Evolutionary conservation across 2,797 vertebrate species (phyloP), one percentile per base, ranked within the genome.

Genomic region (Carcharodon carcharias): DNA sequence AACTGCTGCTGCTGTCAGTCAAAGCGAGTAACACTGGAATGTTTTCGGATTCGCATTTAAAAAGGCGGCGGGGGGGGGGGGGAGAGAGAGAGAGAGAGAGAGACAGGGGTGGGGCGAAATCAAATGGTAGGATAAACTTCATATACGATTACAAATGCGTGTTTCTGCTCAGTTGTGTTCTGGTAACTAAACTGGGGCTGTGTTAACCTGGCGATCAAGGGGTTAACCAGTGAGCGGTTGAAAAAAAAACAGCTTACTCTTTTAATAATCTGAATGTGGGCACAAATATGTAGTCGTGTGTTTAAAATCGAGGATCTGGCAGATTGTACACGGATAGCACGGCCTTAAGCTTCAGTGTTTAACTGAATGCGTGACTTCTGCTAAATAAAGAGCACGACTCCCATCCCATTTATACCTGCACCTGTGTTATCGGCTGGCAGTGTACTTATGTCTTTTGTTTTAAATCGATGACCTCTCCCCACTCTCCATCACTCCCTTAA

Each of bases 341-440:
- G 65, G 50, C 50, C 28, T 11, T 73, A 28, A 56, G 26, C 28
- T 54, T 50, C 94, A 73, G 23, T 23, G 65, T 95, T 77, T 54
- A 71, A 71, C 73, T 35, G 94, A 95, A 71, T 35, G 94, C 94
- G 67, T 95, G 94, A 71, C 94, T 95, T 95, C 31, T 3, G 26
- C 54, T 31, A 73, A 95, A 95, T 95, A 54, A 73, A 95, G 67
- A 54, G 28, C 69, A 71, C 45, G 94, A 73, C 94, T 69, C 40
- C 4, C 26, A 28, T 95, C 18, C 63, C 40, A 11, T 28, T 61
- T 95, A 31, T 5, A 50, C 21, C 45, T 31, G 26, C 45, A 28
- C 63, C n/a, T 23, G 21, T 50, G 11, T 50, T 91, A 6, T 61
- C 88, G 88, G n/a, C n/a, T 67, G 1, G 26, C 0, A n/a, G 21